Base-by-base conservation (phyloP, 2,888 invertebrate genomes). In the Drosophila gaucha region DNA sequence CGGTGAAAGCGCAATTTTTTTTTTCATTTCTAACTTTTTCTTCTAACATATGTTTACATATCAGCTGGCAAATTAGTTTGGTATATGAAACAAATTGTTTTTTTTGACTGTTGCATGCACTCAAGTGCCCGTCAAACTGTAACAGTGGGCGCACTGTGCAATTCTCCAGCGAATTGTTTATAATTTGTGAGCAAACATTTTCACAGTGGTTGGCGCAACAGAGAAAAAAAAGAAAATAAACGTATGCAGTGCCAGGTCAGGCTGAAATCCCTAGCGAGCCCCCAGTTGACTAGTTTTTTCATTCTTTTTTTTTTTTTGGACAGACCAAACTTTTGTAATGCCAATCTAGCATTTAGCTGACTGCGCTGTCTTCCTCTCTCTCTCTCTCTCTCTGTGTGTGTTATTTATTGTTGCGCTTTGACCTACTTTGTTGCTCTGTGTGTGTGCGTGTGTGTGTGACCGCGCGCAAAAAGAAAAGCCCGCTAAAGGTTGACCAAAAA, bases 281-380 rank as follows among this genome's bases (percentile, higher is more conserved):
- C 51, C 44, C 31, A 46, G 72, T 50, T 36, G 43, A 49, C 52
- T 55, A 39, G 59, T 58, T 43, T 31, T 28, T 28, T 28, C 31
- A 3, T 16, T 14, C 30, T 6, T 6, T 26, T 30, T 44, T 57
- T 8, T 55, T 30, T 31, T 30, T 43, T 28, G 20, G 59, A n/a
- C n/a, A 30, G 47, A 20, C 51, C 43, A 43, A 68, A 76, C 63
- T 85, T 84, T 83, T 80, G 66, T 78, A 78, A 74, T 74, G 79
- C 85, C 85, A 79, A 82, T 76, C 82, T 85, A 58, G 64, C 79
- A 76, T 75, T 80, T 80, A 84, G 79, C 69, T 68, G 66, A 49
- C 43, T 35, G 39, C 46, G 39, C 38, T 26, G n/a, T 43, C 56
- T 33, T 10, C 12, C 26, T 43, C 39, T 12, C 33, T 31, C 33